Evolutionary conservation across 2,888 invertebrate genomes (phyloP).

Genomic region (Lamellibrachia columna): DNA sequence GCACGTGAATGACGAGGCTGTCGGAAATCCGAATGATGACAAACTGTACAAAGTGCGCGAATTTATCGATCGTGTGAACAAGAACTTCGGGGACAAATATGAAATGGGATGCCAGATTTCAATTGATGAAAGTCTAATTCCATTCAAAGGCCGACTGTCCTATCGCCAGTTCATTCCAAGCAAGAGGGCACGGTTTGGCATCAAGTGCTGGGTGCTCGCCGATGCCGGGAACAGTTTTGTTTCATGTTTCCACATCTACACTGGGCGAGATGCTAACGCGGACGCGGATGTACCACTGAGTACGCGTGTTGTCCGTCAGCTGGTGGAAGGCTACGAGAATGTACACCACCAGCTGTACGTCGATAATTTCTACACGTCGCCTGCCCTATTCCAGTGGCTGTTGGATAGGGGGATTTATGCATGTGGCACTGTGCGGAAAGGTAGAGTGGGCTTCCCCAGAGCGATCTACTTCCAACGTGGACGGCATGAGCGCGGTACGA

Average conservation of each 20-base stretch:
- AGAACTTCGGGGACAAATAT: neutral
- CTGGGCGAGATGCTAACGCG: neutral
- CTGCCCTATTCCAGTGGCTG: neutral
- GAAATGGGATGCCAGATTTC: constrained; percentile 19
- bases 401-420: neutral
- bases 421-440: neutral
- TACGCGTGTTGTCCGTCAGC: neutral
- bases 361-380: neutral
- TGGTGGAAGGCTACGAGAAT: neutral
- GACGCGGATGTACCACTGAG: neutral
- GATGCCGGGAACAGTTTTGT: neutral
- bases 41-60: neutral
- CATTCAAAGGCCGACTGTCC: neutral
- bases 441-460: neutral
- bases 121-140: constrained; percentile 13
- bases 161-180: constrained; percentile 14
- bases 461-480: neutral
- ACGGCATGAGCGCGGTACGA: no score
- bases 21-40: neutral
- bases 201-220: neutral
- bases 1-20: neutral
- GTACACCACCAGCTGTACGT: neutral
- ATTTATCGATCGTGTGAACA: neutral
- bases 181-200: neutral
- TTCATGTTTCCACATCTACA: neutral